phyloP scores from a whole-genome alignment of 1,140 invertebrate species.

The Nasonia vitripennis region DNA sequence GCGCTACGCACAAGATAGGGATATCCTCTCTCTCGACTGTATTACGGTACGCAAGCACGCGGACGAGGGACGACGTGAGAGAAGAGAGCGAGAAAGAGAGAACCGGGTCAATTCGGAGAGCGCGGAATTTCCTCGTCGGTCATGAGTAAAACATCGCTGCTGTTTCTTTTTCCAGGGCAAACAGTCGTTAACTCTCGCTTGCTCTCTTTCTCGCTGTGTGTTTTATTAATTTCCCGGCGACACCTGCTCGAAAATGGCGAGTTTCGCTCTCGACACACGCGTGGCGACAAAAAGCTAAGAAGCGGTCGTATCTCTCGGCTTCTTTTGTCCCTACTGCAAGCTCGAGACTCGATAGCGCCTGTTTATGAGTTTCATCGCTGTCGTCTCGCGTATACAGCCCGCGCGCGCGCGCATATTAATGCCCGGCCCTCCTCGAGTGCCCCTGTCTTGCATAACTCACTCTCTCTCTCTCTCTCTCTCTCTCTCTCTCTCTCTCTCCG shows the following conservation, averaged over 20 bases:
- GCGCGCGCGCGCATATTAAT: slow-evolving; percentile 33
- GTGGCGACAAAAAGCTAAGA: neutral
- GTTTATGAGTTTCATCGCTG: slow-evolving; percentile 32
- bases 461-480: neutral
- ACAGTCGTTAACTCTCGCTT: no score
- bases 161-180: neutral
- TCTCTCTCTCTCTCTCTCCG: neutral
- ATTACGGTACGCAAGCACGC: no score
- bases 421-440: neutral
- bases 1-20: neutral
- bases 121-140: no score
- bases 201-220: neutral
- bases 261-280: no score
- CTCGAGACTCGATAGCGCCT: slow-evolving; percentile 21
- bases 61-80: no score
- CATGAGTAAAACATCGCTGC: neutral
- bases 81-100: neutral
- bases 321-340: slow-evolving; percentile 11
- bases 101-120: neutral
- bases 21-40: no score
- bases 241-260: neutral
- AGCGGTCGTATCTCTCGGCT: neutral
- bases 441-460: slow-evolving; percentile 1
- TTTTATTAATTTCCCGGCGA: neutral
- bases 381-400: neutral